Percentiles rank a stretch among this genome's conserved stretches.
Evolutionary conservation across 2,113 vertebrate genomes (phyloP).

Genomic region (Vulpes ferrilata): DNA sequence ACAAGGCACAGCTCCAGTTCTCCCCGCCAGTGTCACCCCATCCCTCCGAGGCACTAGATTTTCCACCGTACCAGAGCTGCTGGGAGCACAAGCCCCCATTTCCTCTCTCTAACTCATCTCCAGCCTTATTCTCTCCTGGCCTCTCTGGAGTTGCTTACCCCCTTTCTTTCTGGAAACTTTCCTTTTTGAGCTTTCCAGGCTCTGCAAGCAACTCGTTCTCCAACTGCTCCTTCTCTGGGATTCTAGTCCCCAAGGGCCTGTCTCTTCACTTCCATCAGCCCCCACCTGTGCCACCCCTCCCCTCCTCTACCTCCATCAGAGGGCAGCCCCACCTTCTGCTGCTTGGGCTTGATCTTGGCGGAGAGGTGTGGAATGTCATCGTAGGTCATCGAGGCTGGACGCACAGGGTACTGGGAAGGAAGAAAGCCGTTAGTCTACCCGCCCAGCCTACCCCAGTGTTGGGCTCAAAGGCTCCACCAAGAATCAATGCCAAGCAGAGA

Average conservation of each 20-base stretch:
- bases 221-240: background rate
- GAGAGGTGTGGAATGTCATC: slow-evolving; percentile 94
- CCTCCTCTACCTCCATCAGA: rapidly evolving
- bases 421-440: background rate
- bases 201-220: background rate
- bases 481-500: background rate
- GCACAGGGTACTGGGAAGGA: slow-evolving; percentile 94
- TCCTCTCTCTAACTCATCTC: rapidly evolving
- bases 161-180: background rate
- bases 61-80: background rate
- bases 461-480: background rate
- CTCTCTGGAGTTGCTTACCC: background rate
- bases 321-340: slow-evolving; percentile 92
- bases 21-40: background rate
- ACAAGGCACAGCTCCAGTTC: rapidly evolving
- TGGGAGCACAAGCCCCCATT: too few relatives aligned
- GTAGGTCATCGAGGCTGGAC: slow-evolving; percentile 95
- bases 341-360: slow-evolving; percentile 98
- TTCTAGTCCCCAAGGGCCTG: background rate
- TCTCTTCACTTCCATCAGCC: background rate
- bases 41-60: rapidly evolving
- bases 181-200: background rate
- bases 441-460: background rate
- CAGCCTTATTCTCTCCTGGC: background rate
- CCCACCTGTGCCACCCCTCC: background rate